phyloP scores from a whole-genome alignment of 2,113 vertebrate species.

The Oreochromis spilurus region DNA sequence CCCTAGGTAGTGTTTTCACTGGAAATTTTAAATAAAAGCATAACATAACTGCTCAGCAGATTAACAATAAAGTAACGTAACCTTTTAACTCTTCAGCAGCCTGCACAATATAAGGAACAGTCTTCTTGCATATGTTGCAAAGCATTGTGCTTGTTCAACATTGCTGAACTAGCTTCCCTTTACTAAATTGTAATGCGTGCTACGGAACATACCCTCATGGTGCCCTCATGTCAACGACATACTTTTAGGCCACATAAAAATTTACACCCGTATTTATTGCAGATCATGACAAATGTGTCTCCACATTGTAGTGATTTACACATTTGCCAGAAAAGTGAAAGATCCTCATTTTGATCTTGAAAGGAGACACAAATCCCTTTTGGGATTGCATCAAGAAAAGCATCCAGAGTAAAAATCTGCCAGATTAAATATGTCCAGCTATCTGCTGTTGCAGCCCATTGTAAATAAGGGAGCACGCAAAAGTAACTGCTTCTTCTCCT shows the following conservation, averaged over 20 bases:
- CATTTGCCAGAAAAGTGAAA: neutral
- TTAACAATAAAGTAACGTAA: neutral
- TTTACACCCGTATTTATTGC: neutral
- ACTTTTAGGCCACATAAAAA: neutral
- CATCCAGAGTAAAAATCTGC: neutral
- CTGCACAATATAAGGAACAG: neutral
- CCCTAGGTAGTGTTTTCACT: neutral
- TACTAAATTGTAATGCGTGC: neutral
- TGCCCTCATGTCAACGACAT: accelerated
- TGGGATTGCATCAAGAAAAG: neutral
- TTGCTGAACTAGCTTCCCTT: neutral
- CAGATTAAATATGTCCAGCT: neutral
- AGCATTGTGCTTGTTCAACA: neutral
- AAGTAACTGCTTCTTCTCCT: neutral
- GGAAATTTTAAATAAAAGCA: neutral
- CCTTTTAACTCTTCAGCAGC: neutral
- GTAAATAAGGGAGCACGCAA: neutral
- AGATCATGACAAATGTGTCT: neutral
- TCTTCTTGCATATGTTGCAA: neutral
- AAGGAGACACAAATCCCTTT: neutral
- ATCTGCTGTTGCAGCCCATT: neutral
- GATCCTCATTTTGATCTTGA: neutral
- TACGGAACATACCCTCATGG: neutral
- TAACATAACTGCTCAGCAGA: neutral
- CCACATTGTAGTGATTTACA: neutral